Percentiles rank a stretch among this genome's conserved stretches.
Evolutionary conservation across 2,888 invertebrate species (phyloP).

Genomic region (Protonemura montana): DNA sequence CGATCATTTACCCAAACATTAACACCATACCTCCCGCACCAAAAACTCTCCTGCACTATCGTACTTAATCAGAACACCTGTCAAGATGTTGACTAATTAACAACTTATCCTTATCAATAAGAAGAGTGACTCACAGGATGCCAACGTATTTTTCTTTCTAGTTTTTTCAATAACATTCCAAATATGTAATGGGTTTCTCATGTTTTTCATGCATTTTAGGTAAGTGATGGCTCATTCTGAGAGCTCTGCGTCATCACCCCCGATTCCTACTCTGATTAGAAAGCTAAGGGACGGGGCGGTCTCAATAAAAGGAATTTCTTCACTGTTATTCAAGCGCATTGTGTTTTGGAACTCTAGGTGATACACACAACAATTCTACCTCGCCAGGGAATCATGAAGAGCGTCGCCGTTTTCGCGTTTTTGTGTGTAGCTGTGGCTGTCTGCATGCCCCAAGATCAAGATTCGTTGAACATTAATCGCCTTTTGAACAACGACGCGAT

Average conservation of each 20-base stretch:
- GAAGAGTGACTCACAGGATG: too few species aligned
- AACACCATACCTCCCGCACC: too few species aligned
- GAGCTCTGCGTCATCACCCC: background rate
- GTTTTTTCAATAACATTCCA: background rate
- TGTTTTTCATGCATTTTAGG: background rate
- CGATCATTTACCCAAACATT: too few species aligned
- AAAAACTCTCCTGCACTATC: too few species aligned
- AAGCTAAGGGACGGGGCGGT: background rate
- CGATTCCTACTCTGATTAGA: background rate
- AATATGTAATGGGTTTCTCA: background rate
- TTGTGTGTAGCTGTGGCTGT: background rate
- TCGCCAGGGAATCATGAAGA: conserved; percentile 3
- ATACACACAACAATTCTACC: background rate
- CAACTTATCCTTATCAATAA: too few species aligned
- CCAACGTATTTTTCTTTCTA: background rate
- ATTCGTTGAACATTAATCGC: conserved; percentile 7
- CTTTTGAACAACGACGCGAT: conserved; percentile 43
- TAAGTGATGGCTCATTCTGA: background rate
- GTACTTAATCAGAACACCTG: too few species aligned
- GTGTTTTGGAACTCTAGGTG: background rate
- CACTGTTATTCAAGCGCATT: conserved; percentile 13
- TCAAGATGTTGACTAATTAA: too few species aligned
- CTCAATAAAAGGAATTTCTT: background rate
- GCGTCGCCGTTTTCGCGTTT: background rate
- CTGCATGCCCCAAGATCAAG: background rate